Evolutionary conservation across 2,888 invertebrate species (phyloP).

Genomic region (Troides oblongomaculatus): DNA sequence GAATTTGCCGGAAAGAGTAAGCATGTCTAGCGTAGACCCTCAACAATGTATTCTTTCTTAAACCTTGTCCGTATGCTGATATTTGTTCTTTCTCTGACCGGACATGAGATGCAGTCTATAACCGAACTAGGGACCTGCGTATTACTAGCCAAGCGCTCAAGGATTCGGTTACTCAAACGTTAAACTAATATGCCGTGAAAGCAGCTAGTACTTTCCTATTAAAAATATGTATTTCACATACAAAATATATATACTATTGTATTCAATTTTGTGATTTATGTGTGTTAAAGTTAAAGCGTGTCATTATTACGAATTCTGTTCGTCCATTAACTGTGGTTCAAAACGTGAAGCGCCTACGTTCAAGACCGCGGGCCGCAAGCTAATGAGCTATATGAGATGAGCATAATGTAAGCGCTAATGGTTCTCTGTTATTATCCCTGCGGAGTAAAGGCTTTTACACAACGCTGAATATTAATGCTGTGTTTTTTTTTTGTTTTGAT

Average conservation of each 20-base stretch:
- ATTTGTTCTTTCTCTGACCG: no score
- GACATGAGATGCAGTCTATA: no score
- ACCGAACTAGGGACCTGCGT: no score
- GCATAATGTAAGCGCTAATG: conserved; percentile 16
- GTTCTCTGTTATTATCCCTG: not conserved
- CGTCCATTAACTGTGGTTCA: not conserved
- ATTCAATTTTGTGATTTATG: not conserved
- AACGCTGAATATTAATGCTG: not conserved
- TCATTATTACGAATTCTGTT: conserved; percentile 5
- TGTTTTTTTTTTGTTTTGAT: not conserved
- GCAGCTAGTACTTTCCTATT: not conserved
- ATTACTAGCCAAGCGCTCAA: no score
- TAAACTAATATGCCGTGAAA: no score
- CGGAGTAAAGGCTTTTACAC: not conserved
- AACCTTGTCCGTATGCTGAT: no score
- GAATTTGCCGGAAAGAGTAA: no score
- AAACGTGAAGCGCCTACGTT: conserved; percentile 4
- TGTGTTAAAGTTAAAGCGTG: not conserved
- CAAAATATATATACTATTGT: not conserved
- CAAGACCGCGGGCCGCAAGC: conserved; percentile 17
- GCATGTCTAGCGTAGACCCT: no score
- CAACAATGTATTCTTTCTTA: no score
- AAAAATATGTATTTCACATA: not conserved
- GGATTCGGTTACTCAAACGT: no score
- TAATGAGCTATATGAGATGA: conserved; percentile 21